Evolutionary conservation across 2,113 vertebrate genomes (phyloP).

Genomic region (Anarrhichthys ocellatus): DNA sequence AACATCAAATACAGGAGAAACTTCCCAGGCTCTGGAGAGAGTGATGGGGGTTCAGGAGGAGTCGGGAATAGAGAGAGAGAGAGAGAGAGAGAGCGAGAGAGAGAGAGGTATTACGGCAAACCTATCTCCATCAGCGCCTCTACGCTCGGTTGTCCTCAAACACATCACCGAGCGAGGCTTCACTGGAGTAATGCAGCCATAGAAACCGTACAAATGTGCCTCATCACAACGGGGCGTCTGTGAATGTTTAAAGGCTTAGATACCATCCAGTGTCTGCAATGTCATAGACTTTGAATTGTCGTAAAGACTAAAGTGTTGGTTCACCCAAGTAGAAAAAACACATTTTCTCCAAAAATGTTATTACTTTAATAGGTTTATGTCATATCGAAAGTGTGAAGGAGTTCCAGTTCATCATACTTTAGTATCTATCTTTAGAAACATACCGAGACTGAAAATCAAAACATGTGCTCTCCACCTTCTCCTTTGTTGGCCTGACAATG

Average conservation of each 20-base stretch:
- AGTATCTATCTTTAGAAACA: background rate
- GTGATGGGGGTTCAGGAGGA: conserved; percentile 51
- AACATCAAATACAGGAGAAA: conserved; percentile 81
- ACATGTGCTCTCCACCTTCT: conserved; percentile 10
- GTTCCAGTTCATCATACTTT: background rate
- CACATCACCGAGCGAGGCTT: conserved; percentile 9
- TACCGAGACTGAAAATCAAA: background rate
- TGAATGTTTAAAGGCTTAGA: background rate
- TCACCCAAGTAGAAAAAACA: background rate
- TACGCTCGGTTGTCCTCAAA: conserved; percentile 32
- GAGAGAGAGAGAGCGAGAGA: background rate
- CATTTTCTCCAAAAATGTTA: background rate
- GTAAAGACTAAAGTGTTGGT: background rate
- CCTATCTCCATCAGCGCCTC: conserved; percentile 25
- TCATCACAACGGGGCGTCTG: background rate
- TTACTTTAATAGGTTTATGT: background rate
- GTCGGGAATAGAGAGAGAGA: conserved; percentile 31
- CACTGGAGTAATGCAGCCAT: background rate
- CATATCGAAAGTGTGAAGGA: background rate
- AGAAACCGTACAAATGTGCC: conserved; percentile 15
- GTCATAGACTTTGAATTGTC: background rate
- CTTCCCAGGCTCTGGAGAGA: conserved; percentile 59
- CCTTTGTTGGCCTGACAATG: conserved; percentile 15
- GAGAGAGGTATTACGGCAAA: conserved; percentile 49
- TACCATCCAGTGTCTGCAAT: background rate